Conservation (phyloP, 2,113 vertebrate genomes). For the Indicator indicator region DNA sequence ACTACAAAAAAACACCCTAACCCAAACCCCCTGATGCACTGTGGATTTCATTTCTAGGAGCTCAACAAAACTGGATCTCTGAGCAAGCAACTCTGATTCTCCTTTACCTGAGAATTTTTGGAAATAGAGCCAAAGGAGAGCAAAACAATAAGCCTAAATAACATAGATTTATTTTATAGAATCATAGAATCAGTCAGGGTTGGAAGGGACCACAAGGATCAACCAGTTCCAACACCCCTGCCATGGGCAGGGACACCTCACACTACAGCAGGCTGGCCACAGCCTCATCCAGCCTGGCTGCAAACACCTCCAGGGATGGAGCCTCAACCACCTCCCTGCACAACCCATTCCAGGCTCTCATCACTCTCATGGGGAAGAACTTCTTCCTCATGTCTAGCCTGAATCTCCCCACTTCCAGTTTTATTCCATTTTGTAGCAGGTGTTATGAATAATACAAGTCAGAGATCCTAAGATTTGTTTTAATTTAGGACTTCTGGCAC, state of each 20-base stretch:
- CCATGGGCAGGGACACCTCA: no score
- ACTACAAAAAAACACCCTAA: not conserved
- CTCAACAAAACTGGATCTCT: not conserved
- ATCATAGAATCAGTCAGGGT: no score
- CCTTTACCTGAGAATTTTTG: not conserved
- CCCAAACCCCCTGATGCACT: not conserved
- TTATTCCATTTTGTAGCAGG: not conserved
- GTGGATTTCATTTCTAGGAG: not conserved
- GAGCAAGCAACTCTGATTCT: not conserved
- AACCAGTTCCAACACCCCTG: no score
- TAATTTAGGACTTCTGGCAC: not conserved
- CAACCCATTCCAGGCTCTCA: no score
- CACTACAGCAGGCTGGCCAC: no score
- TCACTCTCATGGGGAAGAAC: no score
- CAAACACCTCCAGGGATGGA: no score
- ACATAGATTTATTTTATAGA: not conserved
- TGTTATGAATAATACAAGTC: not conserved
- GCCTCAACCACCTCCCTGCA: no score
- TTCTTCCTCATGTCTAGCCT: no score
- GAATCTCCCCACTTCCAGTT: no score
- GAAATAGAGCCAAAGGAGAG: not conserved
- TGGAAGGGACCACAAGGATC: no score
- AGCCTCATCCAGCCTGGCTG: no score
- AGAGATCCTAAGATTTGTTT: not conserved
- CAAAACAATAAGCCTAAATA: not conserved